Evolutionary conservation across 2,113 vertebrate genomes (phyloP).

Genomic region (Thamnophis sirtalis): DNA sequence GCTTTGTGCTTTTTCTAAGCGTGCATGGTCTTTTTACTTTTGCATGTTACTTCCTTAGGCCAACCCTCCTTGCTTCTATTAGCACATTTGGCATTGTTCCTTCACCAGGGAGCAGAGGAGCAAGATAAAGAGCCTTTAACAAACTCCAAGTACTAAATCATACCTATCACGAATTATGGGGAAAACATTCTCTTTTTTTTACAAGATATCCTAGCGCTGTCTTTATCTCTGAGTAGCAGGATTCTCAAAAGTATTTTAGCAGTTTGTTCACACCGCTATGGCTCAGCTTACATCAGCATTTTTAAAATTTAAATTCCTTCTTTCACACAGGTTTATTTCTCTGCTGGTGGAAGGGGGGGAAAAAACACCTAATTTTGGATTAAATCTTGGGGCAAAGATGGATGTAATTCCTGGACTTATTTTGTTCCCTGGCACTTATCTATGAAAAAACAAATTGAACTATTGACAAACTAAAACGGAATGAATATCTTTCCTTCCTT

Average conservation of each 20-base stretch:
- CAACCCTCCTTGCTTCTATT: not conserved
- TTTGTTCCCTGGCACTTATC: not conserved
- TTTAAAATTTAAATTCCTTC: constrained; percentile 25
- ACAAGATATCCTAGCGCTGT: constrained; percentile 24
- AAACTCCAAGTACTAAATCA: constrained; percentile 22
- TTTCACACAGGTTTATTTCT: constrained; percentile 50
- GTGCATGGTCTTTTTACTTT: not conserved
- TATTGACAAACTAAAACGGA: not conserved
- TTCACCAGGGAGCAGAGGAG: not conserved
- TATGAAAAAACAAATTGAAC: not conserved
- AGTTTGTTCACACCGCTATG: not conserved
- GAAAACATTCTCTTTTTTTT: not conserved
- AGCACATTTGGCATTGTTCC: not conserved
- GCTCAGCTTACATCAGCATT: constrained; percentile 45
- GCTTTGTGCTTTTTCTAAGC: not conserved
- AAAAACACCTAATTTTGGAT: not conserved
- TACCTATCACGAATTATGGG: constrained; percentile 9
- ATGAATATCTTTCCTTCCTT: not conserved
- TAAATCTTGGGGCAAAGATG: not conserved
- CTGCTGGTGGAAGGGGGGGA: not conserved
- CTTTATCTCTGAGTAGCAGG: constrained; percentile 43
- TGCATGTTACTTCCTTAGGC: not conserved
- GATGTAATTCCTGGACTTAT: not conserved
- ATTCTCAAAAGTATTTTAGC: constrained; percentile 18
- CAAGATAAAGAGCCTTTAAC: not conserved